Percentiles rank a stretch among this genome's conserved stretches.
phyloP scores from a whole-genome alignment of 37 sponge, comb jelly and placozoan genomes.

The Oopsacas minuta region DNA sequence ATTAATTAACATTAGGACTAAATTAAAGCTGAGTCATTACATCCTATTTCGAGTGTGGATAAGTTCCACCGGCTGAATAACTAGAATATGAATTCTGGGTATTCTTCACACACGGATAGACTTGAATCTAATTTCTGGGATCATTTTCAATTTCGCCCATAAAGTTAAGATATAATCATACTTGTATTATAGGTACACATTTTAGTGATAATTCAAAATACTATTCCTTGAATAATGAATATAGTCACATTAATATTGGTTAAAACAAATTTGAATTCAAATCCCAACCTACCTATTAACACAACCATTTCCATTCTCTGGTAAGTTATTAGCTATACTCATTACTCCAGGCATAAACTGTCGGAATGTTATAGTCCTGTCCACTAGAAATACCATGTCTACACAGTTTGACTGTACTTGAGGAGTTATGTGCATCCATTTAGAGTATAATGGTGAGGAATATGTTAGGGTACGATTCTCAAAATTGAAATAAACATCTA shows the following conservation, averaged over 20 bases:
- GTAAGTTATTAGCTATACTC: not conserved
- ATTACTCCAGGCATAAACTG: not conserved
- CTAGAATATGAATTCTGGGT: no score
- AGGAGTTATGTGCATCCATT: not conserved
- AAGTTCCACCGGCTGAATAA: no score
- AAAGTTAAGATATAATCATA: no score
- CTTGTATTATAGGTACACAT: no score
- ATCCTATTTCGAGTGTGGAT: no score
- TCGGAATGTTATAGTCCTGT: not conserved
- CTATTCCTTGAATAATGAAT: not conserved
- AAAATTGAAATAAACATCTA: not conserved
- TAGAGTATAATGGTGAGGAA: not conserved
- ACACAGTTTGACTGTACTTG: not conserved
- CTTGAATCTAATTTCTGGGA: no score
- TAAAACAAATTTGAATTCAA: not conserved
- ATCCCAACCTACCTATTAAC: not conserved
- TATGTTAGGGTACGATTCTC: not conserved
- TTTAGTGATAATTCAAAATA: no score
- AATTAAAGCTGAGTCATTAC: no score
- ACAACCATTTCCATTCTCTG: not conserved
- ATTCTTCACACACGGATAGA: no score
- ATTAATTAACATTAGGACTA: no score
- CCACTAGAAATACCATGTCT: not conserved
- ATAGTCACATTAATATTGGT: not conserved
- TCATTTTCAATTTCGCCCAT: no score